These are phyloP conservation scores for Rissa tridactyla DNA, from an alignment of 2,113 vertebrate genomes.

Conservation along the genomic window DNA sequence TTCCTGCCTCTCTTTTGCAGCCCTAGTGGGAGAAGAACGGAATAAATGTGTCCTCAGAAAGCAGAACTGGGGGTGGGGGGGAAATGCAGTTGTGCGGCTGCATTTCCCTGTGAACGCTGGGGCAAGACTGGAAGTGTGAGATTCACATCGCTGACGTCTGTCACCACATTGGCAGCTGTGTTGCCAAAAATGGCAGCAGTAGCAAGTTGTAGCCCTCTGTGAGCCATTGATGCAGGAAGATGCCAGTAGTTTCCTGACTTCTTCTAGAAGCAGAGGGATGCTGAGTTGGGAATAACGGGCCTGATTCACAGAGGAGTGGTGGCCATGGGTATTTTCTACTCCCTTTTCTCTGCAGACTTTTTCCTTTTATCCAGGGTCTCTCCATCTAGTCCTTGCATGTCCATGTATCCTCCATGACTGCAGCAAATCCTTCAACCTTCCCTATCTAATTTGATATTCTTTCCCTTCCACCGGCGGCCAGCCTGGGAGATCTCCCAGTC, in stretches of 20 bases:
- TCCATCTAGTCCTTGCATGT: neutral
- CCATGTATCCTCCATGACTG: fast-evolving
- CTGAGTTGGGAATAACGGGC: neutral
- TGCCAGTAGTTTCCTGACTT: neutral
- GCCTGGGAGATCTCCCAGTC: neutral
- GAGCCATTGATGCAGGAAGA: neutral
- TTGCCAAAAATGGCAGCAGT: neutral
- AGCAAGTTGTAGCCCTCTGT: neutral
- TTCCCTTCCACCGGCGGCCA: neutral
- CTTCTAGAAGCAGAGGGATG: neutral
- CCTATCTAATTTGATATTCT: neutral
- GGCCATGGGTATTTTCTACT: neutral
- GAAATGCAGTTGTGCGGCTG: neutral
- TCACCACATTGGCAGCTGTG: neutral
- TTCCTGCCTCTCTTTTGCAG: neutral
- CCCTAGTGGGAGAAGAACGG: neutral
- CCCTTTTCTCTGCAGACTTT: neutral
- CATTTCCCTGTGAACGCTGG: neutral
- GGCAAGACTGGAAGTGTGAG: neutral
- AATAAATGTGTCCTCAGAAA: neutral
- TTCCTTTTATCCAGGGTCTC: neutral
- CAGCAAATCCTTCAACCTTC: neutral
- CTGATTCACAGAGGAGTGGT: neutral
- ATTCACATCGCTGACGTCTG: neutral
- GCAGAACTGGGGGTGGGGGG: neutral